Base-by-base conservation (phyloP, 2,888 invertebrate species). In the Drosophila silvestris region DNA sequence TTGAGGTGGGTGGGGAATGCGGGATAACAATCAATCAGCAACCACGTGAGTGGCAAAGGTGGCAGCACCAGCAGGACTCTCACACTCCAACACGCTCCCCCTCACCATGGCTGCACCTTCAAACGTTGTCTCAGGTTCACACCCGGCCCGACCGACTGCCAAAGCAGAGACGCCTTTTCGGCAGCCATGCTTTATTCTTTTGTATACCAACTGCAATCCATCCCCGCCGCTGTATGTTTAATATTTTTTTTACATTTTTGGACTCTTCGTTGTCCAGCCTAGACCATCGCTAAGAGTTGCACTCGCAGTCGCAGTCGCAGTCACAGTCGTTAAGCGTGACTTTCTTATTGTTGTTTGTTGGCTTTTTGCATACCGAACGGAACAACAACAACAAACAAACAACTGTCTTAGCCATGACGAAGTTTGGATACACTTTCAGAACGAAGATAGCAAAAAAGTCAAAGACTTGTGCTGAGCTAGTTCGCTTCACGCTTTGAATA, bases 241-340 rank as follows among this genome's bases (percentile, higher is more conserved):
- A 10, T 12, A 30, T 19, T 33, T 51, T 26, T 59, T 22, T 51
- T 56, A 47, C 47, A 14, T 22, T 58, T 44, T 69, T 62, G 32
- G 58, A 30, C 39, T 59, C 39, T 59, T 5, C 57, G 41, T 50
- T 81, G 82, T 70, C 83, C 74, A 54, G 74, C 73, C 70, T 77
- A 77, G 82, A 59, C 79, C 67, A 72, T 65, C 65, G 61, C 66
- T 52, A 63, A 65, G 35, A 65, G 44, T 5, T 44, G 44, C 47
- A 52, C 26, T 7, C 28, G 39, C 57, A 64, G 47, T 44, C 32
- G 58, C 51, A 30, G 71, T 74, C 86, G 70, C 79, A 82, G 88
- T 88, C 84, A 75, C 89, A 85, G 83, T 89, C 87, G 89, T 84
- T 82, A 88, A 85, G 88, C 88, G 88, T 89, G 90, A 89, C 90